A percentile compares a stretch with the other conserved stretches of the same genome.
These are phyloP conservation scores for Sebastes kiyomatsui DNA, from an alignment of 2,797 vertebrate genomes.

Conservation along the genomic window DNA sequence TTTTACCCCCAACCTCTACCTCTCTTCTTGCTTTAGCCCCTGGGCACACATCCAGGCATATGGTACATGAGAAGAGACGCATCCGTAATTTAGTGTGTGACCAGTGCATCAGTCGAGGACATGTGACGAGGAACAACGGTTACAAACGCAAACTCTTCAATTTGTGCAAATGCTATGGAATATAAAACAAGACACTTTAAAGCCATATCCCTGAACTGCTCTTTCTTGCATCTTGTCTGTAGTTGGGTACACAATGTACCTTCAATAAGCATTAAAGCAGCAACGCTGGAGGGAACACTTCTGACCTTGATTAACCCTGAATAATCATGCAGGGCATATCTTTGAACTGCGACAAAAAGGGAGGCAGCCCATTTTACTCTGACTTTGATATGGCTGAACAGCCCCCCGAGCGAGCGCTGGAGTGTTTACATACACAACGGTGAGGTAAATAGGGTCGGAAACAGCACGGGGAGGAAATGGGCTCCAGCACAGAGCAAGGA, in stretches of 20 bases:
- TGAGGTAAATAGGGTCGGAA: conserved; percentile 37
- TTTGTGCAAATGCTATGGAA: conserved; percentile 23
- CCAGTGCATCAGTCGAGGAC: conserved; percentile 3
- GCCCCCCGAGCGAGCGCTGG: neutral
- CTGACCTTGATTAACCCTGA: conserved; percentile 77
- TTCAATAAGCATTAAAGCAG: conserved; percentile 45
- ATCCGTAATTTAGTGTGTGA: conserved; percentile 17
- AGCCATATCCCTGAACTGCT: conserved; percentile 5
- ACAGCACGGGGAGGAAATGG: conserved; percentile 14
- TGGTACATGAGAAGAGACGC: conserved; percentile 14
- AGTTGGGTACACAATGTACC: conserved; percentile 60
- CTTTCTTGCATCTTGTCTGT: conserved; percentile 28
- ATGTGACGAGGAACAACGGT: conserved; percentile 16
- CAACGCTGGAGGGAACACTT: conserved; percentile 50
- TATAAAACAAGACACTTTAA: conserved; percentile 22
- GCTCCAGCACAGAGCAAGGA: conserved; percentile 13
- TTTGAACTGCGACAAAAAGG: conserved; percentile 75
- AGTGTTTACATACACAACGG: conserved; percentile 31
- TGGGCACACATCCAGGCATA: conserved; percentile 24
- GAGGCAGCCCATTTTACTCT: conserved; percentile 43
- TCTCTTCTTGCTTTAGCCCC: conserved; percentile 19
- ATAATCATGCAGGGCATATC: conserved; percentile 61
- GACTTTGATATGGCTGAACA: conserved; percentile 44
- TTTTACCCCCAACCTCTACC: conserved; percentile 4
- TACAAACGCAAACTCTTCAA: neutral